These are phyloP conservation scores for Adelphocoris suturalis DNA, from an alignment of 2,888 invertebrate species.

Conservation along the genomic window DNA sequence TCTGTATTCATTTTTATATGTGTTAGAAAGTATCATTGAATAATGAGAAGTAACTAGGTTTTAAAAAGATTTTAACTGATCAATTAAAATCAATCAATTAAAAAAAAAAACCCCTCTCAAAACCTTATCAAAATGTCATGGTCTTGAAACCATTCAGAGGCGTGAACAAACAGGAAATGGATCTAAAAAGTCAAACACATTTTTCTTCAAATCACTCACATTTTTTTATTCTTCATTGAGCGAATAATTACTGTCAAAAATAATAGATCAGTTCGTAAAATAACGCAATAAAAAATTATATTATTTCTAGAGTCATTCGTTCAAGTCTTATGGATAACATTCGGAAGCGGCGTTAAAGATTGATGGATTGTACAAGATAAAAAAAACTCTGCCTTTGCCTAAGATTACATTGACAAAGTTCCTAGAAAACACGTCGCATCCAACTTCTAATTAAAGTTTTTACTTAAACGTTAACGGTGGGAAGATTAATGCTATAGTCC, in stretches of 20 bases:
- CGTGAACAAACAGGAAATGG: no score
- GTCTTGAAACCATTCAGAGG: no score
- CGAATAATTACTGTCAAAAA: constrained; percentile 45
- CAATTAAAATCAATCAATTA: no score
- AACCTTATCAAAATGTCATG: no score
- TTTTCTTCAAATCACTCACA: constrained; percentile 37
- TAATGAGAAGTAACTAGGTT: no score
- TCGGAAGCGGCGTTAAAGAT: constrained; percentile 23
- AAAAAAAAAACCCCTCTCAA: no score
- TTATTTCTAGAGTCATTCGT: constrained; percentile 44
- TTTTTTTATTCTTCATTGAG: constrained; percentile 29
- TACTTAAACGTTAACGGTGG: constrained; percentile 46
- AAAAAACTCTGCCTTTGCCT: background rate
- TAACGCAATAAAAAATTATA: constrained; percentile 60
- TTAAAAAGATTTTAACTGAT: no score
- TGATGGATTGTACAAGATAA: background rate
- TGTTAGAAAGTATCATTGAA: no score
- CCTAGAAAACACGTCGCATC: background rate
- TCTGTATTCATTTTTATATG: no score
- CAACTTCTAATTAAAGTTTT: constrained; percentile 5
- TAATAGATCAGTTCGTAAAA: constrained; percentile 60
- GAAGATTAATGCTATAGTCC: constrained; percentile 31
- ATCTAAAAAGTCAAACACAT: background rate
- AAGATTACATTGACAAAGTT: background rate
- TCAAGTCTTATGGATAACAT: constrained; percentile 61